phyloP scores from a whole-genome alignment of 2,797 vertebrate species.

The Cephalopachus bancanus region DNA sequence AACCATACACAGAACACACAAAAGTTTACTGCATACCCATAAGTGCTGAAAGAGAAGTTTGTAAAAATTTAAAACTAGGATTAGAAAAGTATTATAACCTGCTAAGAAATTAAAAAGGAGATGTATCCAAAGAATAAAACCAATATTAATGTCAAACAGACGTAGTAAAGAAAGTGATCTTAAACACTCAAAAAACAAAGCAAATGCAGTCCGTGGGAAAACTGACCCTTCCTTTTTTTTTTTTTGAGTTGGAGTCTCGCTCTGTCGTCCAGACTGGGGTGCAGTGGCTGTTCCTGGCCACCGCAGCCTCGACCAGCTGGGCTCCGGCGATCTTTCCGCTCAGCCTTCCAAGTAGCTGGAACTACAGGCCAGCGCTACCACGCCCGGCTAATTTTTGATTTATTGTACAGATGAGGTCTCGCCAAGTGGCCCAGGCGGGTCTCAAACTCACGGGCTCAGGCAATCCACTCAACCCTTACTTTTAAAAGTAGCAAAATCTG shows the following conservation, averaged over 20 bases:
- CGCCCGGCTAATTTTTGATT: too few relatives aligned
- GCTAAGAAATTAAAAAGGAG: neutral
- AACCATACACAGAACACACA: neutral
- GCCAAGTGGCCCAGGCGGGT: too few relatives aligned
- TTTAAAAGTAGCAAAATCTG: neutral
- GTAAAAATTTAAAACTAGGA: neutral
- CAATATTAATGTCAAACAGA: neutral
- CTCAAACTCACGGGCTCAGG: too few relatives aligned
- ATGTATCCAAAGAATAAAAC: neutral
- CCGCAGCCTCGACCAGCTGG: too few relatives aligned
- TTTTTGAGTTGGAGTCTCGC: too few relatives aligned
- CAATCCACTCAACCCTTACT: neutral
- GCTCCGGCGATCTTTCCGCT: too few relatives aligned
- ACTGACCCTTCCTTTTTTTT: neutral
- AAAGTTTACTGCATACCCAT: neutral
- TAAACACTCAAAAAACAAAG: neutral
- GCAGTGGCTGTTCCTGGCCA: too few relatives aligned
- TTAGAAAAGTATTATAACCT: neutral
- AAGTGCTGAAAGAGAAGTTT: neutral
- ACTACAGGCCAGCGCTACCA: too few relatives aligned
- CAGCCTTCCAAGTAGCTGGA: too few relatives aligned
- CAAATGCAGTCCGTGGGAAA: neutral
- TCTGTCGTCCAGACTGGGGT: too few relatives aligned
- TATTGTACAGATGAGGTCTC: too few relatives aligned
- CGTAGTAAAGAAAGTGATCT: neutral